Conservation (phyloP, 1,140 invertebrate genomes). For the Drosophila grimshawi region DNA sequence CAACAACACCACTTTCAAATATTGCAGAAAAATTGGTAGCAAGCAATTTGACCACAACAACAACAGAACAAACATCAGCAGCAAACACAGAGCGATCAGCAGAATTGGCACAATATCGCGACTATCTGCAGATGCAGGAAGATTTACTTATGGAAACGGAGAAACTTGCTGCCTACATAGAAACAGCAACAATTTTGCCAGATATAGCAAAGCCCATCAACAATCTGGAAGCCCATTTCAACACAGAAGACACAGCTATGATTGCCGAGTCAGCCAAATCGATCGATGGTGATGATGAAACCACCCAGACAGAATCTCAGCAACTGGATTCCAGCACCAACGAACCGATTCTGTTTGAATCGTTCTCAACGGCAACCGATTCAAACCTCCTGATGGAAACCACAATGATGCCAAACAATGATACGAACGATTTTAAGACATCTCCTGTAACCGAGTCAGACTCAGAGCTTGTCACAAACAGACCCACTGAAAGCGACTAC, state of each 20-base stretch:
- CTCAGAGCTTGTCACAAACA: background rate
- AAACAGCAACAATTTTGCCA: slow-evolving; percentile 18
- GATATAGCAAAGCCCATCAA: background rate
- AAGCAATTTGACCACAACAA: background rate
- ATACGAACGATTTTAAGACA: background rate
- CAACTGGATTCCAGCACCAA: background rate
- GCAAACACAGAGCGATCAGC: background rate
- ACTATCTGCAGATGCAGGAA: background rate
- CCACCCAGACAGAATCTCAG: too few species aligned
- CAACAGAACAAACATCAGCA: slow-evolving; percentile 3
- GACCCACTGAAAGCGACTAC: background rate
- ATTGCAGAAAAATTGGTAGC: background rate
- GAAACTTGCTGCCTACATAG: background rate
- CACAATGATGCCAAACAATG: background rate
- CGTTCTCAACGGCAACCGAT: background rate
- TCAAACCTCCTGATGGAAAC: background rate
- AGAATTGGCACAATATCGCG: background rate
- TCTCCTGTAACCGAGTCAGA: background rate
- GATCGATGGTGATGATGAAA: background rate
- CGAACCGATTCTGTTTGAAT: background rate
- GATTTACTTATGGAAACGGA: background rate
- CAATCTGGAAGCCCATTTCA: background rate
- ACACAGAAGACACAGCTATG: background rate
- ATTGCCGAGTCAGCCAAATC: background rate
- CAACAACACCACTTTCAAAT: background rate